Base-by-base conservation (phyloP, 2,888 invertebrate species). In the Incurvaria masculella region DNA sequence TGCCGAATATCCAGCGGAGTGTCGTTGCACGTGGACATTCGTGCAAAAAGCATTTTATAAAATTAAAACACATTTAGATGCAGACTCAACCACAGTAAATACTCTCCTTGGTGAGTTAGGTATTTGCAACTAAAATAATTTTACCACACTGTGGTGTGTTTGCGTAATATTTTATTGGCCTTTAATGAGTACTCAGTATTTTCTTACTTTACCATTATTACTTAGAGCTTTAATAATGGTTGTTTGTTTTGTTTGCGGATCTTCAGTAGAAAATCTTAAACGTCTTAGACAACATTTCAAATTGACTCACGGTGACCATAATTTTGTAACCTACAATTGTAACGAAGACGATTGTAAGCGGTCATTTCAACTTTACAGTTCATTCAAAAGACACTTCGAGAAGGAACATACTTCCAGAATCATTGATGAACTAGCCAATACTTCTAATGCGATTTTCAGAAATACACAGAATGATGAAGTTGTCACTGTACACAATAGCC, bases 1-100 rank as follows among this genome's bases (percentile, higher is more conserved):
- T 20, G 45, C 48, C 16, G 21, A 48, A 27, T 50, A 50, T 26
- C 43, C 50, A 20, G 14, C 42, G 16, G 50, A 48, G 23, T 50
- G 50, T 23, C 39, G 41, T 42, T 38, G 43, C 19, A 43, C 41
- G 3, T 46, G 46, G 49, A 43, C 39, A 44, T 49, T 49, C 26
- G 19, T 43, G 21, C 46, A 46, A 42, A 38, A 17, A 11, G 45
- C 46, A 16, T 42, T 42, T 43, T 49, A 38, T 38, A 38, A 42
- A 38, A 23, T 45, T 19, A 38, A 33, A n/a, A 45, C 42, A n/a
- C 38, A 21, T 14, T 38, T 43, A 43, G 45, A 43, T 17, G 42
- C 21, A 18, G 39, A 33, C 14, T 43, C 42, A 19, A 42, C 39
- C 10, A 44, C 44, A 4, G 23, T 39, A 11, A 20, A 16, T 14